Evolutionary conservation across 2,797 vertebrate species (phyloP).

Genomic region (Tenualosa ilisha): DNA sequence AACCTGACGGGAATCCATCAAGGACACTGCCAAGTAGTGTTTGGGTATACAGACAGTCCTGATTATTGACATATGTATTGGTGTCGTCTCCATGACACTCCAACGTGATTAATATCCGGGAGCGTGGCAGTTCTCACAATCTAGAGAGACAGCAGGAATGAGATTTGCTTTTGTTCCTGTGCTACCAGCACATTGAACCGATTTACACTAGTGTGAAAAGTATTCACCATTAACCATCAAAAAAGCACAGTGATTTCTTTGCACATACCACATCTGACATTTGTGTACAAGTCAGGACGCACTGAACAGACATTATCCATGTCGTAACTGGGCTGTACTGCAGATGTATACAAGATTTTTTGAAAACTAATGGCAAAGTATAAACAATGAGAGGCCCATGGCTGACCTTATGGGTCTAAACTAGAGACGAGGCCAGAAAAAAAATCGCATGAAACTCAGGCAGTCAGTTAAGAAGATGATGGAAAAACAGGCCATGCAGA

Average conservation of each 20-base stretch:
- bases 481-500: neutral
- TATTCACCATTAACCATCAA: neutral
- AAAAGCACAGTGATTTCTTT: neutral
- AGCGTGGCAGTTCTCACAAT: neutral
- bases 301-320: conserved; percentile 8
- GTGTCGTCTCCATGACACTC: neutral
- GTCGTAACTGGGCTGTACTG: neutral
- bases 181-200: neutral
- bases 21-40: neutral
- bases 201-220: neutral
- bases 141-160: neutral
- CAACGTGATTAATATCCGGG: neutral
- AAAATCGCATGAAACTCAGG: neutral
- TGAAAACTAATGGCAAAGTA: neutral
- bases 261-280: conserved; percentile 15
- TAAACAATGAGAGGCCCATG: neutral
- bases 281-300: conserved; percentile 9
- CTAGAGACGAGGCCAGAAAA: neutral
- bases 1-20: neutral
- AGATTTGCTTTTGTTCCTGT: neutral
- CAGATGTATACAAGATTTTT: conserved; percentile 10
- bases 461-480: neutral
- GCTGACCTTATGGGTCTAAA: neutral
- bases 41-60: neutral
- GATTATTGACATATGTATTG: neutral